Base-by-base conservation (phyloP, 2,888 invertebrate genomes). In the Apodemia mormo region DNA sequence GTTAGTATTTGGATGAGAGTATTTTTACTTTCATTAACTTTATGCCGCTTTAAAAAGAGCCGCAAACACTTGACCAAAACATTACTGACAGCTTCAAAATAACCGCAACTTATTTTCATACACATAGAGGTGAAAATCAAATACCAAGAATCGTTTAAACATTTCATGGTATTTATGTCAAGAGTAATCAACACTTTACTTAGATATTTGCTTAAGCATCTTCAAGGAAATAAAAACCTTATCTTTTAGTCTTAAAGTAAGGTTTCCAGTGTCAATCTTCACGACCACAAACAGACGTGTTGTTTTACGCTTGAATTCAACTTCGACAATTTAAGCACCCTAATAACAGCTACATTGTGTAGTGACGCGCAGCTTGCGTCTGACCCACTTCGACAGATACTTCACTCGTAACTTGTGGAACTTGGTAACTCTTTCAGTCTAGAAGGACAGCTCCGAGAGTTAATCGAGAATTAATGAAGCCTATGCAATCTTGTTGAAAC, bases 281-380 rank as follows among this genome's bases (percentile, higher is more conserved):
- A 65, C 22, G 5, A 67, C 67, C 54, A 30, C 65, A 68, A 70
- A 70, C 70, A 73, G 72, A 73, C 70, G 69, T 65, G 72, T 67
- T 70, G 67, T 68, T 71, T 70, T 67, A 71, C 68, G 72, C 69
- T 68, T 12, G 68, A 69, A 70, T 72, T 74, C 67, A 72, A 74
- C 67, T 73, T 73, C 68, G 73, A 72, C 71, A 68, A 74, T 74
- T 72, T 71, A 72, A 68, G 68, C 70, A 58, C 64, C 65, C 70
- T 58, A 65, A 67, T 70, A 67, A 66, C 69, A 61, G 40, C 68
- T 72, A 69, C 70, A 70, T 52, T 72, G 73, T 72, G 68, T 68
- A 71, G 54, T 22, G 65, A 65, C 68, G 66, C 56, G 56, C 56
- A 29, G 66, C 65, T 66, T 70, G 70, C 67, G 70, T 70, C 65